Base-by-base conservation (phyloP, 2,797 vertebrate genomes). In the Paguma larvata region DNA sequence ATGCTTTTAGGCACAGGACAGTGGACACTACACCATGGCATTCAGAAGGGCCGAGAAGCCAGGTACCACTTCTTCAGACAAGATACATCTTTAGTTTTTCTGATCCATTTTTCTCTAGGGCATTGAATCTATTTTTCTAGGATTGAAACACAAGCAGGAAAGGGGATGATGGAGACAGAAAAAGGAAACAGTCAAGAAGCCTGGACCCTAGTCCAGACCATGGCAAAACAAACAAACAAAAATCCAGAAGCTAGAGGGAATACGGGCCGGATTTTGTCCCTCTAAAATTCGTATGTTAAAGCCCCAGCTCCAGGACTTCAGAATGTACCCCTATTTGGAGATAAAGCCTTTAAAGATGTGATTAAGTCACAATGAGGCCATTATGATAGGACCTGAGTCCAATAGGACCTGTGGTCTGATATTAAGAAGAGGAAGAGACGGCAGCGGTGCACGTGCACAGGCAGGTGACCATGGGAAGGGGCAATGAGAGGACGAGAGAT, bases 21-120 rank as follows among this genome's bases (percentile, higher is more conserved):
- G 25, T n/a, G 23, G 23, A 27, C 2, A 2, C 30, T 1, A 11
- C 0, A 15, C 23, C 7, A 0, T 8, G 11, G 21, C 18, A 41
- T 38, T 16, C 23, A 30, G 46, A 48, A 85, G 10, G 67, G 3
- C 90, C 9, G 5, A 23, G 8, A 8, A 41, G 14, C 38, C 18
- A 34, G 30, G 3, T 16, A 16, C 46, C 30, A 65, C 27, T 9
- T 10, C 53, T 75, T n/a, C 51, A 34, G 63, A 41, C 32, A 72
- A 67, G 8, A 44, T 0, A 14, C 8, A 1, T 68, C 30, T 41
- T 23, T 53, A 53, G 27, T 19, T 30, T n/a, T 46, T 89, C 68
- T 78, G 72, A 41, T 15, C 41, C 19, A 30, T 84, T 70, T 93
- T 67, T 41, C 30, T 78, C n/a, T 11, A 75, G 38, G 7, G 23